A percentile compares a stretch with the other conserved stretches of the same genome.
phyloP scores from a whole-genome alignment of 1,140 invertebrate species.

The Melanaphis sacchari region DNA sequence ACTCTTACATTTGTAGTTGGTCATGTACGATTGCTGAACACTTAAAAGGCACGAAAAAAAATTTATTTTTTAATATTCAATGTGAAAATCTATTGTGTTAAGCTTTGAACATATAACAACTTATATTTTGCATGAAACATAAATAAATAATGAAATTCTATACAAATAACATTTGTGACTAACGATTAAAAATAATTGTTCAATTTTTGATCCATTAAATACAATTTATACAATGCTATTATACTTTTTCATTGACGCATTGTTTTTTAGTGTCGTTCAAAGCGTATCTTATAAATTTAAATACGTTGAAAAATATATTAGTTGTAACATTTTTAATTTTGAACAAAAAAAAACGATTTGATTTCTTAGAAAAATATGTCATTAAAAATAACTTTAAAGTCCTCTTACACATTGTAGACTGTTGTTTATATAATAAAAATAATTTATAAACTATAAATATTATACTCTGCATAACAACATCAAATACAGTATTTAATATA shows the following conservation, averaged over 20 bases:
- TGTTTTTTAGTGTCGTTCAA: background rate
- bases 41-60: background rate
- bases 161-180: background rate
- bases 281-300: background rate
- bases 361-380: background rate
- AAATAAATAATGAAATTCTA: background rate
- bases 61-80: background rate
- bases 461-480: too few relatives aligned
- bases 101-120: background rate
- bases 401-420: too few relatives aligned
- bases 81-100: background rate
- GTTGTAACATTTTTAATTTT: background rate
- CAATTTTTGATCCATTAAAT: background rate
- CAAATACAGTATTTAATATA: too few relatives aligned
- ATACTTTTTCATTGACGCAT: background rate
- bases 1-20: background rate
- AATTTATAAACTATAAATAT: too few relatives aligned
- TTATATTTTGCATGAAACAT: background rate
- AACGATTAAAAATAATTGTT: background rate
- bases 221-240: background rate
- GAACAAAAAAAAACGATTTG: background rate
- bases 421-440: too few relatives aligned
- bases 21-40: background rate
- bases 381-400: background rate
- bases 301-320: too few relatives aligned